phyloP scores from a whole-genome alignment of 2,113 vertebrate genomes.

The Rattus rattus region DNA sequence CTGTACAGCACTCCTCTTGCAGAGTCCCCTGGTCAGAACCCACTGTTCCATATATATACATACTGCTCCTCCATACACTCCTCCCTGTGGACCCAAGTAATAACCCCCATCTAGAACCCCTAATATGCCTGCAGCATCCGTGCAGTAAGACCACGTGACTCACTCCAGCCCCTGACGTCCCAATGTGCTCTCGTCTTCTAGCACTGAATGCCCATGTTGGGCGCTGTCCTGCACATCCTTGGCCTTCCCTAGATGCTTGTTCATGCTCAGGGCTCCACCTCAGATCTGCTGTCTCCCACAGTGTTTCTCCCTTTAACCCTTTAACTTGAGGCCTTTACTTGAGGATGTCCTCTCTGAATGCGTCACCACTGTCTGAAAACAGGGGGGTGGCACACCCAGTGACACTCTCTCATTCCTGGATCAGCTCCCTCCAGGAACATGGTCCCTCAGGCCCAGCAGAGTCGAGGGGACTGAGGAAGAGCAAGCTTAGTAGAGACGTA shows the following conservation, averaged over 20 bases:
- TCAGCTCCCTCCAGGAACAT: neutral
- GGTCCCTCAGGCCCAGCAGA: neutral
- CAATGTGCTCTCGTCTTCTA: neutral
- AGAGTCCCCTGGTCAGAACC: too few relatives aligned
- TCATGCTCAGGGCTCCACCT: neutral
- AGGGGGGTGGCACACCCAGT: too few relatives aligned
- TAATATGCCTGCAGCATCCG: neutral
- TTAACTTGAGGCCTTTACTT: neutral
- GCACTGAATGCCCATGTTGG: neutral
- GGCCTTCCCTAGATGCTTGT: too few relatives aligned
- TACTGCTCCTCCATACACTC: rapidly evolving
- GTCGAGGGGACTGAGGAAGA: neutral
- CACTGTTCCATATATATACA: too few relatives aligned
- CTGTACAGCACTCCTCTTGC: neutral
- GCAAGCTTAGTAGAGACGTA: neutral
- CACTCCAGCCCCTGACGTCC: neutral
- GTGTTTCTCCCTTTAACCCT: neutral
- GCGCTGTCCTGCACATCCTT: neutral
- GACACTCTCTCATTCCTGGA: neutral
- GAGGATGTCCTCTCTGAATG: neutral
- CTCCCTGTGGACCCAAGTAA: rapidly evolving
- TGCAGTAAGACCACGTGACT: too few relatives aligned
- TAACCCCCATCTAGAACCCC: neutral
- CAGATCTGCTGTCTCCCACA: neutral
- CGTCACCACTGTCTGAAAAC: neutral